Conservation (phyloP, 1,140 invertebrate species). For the Conopomorpha cramerella region DNA sequence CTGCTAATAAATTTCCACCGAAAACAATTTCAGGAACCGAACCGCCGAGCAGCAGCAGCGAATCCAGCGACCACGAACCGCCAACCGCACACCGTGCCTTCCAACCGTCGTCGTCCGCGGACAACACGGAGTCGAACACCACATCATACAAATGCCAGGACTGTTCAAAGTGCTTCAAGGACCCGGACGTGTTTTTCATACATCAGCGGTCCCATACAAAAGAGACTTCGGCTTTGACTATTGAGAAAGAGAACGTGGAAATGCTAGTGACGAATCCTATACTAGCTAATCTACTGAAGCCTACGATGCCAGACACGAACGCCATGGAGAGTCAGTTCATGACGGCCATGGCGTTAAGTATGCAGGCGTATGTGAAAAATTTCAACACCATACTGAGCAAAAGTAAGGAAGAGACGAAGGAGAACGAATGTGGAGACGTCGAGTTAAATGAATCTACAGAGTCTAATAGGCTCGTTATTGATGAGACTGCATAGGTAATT, state of each 20-base stretch:
- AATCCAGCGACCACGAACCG: too few species aligned
- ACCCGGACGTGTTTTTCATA: slow-evolving; percentile 37
- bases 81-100: too few species aligned
- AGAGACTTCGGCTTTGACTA: slow-evolving; percentile 10
- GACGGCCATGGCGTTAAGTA: slow-evolving; percentile 25
- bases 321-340: slow-evolving; percentile 10
- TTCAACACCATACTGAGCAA: slow-evolving; percentile 19
- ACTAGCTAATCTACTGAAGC: slow-evolving; percentile 27
- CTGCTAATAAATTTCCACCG: too few species aligned
- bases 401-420: too few species aligned
- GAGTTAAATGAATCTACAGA: slow-evolving; percentile 17
- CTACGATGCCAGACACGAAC: slow-evolving; percentile 1
- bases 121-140: slow-evolving; percentile 3
- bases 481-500: slow-evolving; percentile 9
- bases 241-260: slow-evolving; percentile 11
- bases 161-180: slow-evolving; percentile 44
- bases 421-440: too few species aligned
- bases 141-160: slow-evolving; percentile 30
- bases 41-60: too few species aligned
- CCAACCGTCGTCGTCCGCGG: too few species aligned
- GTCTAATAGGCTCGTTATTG: slow-evolving; percentile 17
- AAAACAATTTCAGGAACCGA: too few species aligned
- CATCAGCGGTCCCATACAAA: slow-evolving; percentile 26
- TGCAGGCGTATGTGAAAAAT: slow-evolving; percentile 30
- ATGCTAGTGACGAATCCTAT: slow-evolving; percentile 38